Conservation (phyloP, 2,113 vertebrate genomes). For the Cyprinus carpio region DNA sequence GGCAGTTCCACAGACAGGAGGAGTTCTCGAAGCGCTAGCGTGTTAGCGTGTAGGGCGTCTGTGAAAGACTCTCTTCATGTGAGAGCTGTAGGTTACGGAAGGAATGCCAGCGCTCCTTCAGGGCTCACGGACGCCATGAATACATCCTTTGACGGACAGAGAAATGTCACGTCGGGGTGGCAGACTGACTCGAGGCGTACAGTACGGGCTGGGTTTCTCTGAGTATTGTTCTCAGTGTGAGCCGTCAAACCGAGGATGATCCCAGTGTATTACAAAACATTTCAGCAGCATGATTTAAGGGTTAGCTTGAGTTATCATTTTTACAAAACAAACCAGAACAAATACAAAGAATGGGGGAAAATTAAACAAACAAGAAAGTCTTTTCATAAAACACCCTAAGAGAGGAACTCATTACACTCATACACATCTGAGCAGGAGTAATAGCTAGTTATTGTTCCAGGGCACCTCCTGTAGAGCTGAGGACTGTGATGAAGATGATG, state of each 20-base stretch:
- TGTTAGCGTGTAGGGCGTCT: background rate
- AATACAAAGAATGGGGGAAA: background rate
- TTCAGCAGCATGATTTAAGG: background rate
- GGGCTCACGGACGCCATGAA: background rate
- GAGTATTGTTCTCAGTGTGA: background rate
- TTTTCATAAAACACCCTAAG: background rate
- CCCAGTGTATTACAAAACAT: background rate
- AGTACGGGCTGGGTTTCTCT: background rate
- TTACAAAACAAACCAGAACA: slow-evolving; percentile 34
- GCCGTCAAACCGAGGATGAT: background rate
- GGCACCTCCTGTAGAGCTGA: background rate
- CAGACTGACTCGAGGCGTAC: background rate
- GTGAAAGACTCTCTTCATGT: slow-evolving; percentile 11
- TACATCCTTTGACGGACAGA: background rate
- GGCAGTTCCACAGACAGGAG: background rate
- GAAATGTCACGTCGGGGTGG: background rate
- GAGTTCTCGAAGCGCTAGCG: background rate
- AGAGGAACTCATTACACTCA: too few relatives aligned
- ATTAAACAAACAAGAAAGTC: background rate
- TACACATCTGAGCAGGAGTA: background rate
- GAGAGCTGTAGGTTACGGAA: background rate
- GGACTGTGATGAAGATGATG: background rate
- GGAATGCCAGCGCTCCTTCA: background rate
- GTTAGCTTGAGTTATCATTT: background rate
- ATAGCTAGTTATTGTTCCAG: background rate